Base-by-base conservation (phyloP, 2,797 vertebrate species). In the Squalus acanthias region DNA sequence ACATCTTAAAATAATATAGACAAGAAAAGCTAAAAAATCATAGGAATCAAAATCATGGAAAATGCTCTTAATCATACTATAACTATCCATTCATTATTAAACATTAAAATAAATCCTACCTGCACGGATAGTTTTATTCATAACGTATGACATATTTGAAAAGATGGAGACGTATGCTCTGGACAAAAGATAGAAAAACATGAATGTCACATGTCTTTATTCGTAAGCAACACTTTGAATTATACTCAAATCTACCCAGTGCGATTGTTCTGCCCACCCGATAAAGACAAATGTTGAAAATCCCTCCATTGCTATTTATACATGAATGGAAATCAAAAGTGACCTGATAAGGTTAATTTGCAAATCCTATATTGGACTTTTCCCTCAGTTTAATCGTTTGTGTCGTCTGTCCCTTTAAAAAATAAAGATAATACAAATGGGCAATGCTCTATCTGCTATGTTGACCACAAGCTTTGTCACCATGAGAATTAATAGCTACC, bases 91-190 rank as follows among this genome's bases (percentile, higher is more conserved):
- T 1, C 57, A 63, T 63, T 63, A 17, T n/a, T 65, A 33, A 63
- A 91, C 53, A 91, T n/a, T 17, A n/a, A 91, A 91, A 63, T 91
- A 63, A 91, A 91, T 91, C 60, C 29, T 91, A 91, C 88, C 57
- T 63, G 0, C 0, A 24, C 0, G 0, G 53, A 91, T 3, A 1
- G 1, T 91, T 63, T 33, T 91, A 5, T 29, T 33, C 88, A 15
- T 63, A 22, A 17, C 24, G 33, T 63, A 91, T 17, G 88, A 33
- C 12, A 12, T 15, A 60, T 63, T 63, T 33, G 29, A 57, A 57
- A 20, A 29, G 6, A 33, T 1, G 4, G 1, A 33, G 53, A 91
- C 0, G 60, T n/a, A 91, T 33, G 13, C 88, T 33, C 88, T 91
- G 15, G 57, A 91, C 10, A 60, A 50, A n/a, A 63, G 26, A n/a